These are phyloP conservation scores for Rostratula benghalensis DNA, from an alignment of 2,113 vertebrate species.

Conservation along the genomic window DNA sequence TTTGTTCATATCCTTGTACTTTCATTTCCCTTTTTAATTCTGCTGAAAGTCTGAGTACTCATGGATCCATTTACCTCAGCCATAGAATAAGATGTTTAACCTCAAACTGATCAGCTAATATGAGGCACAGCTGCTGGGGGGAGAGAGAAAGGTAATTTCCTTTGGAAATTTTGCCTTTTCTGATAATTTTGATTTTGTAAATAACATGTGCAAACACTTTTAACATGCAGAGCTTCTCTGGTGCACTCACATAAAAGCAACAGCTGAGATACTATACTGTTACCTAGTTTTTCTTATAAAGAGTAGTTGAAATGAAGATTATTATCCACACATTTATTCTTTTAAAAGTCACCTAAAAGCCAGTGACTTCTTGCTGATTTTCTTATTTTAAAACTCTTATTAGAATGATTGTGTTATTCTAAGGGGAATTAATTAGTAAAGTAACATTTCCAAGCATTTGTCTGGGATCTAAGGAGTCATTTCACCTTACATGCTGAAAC, in stretches of 20 bases:
- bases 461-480: background rate
- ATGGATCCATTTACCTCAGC: background rate
- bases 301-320: background rate
- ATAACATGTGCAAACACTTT: background rate
- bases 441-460: background rate
- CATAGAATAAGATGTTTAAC: background rate
- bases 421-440: background rate
- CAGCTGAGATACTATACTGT: background rate
- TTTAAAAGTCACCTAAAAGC: background rate
- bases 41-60: background rate
- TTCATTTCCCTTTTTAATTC: background rate
- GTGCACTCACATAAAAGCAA: background rate
- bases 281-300: background rate
- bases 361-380: background rate
- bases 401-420: background rate
- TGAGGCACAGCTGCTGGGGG: background rate
- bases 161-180: background rate
- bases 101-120: background rate
- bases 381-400: background rate
- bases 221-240: background rate
- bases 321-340: background rate
- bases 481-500: background rate
- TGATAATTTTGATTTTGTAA: background rate
- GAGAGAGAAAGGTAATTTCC: background rate
- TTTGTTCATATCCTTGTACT: background rate